These are phyloP conservation scores for Balaenoptera acutorostrata DNA, from an alignment of 2,113 vertebrate species.

Conservation along the genomic window DNA sequence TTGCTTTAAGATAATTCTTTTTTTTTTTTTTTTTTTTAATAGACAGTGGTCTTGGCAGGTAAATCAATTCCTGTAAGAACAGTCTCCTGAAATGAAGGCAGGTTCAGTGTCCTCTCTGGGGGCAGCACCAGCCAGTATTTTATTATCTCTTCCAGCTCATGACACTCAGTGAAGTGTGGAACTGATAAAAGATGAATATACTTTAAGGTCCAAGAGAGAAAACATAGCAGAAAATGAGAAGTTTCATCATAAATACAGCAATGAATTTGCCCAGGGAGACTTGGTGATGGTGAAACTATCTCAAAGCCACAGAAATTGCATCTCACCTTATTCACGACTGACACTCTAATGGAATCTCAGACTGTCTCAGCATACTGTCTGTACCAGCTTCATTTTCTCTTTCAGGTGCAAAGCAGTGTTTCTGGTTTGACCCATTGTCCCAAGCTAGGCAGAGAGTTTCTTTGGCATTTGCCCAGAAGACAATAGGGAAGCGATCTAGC, in stretches of 20 bases:
- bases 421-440: constrained; percentile 55
- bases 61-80: constrained; percentile 27
- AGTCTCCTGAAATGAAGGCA: constrained; percentile 46
- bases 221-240: constrained; percentile 60
- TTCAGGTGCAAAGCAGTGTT: constrained; percentile 44
- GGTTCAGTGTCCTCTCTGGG: constrained; percentile 2
- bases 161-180: constrained; percentile 41
- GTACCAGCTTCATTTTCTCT: constrained; percentile 48
- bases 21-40: background rate
- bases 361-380: background rate
- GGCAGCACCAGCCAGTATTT: constrained; percentile 35
- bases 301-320: background rate
- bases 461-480: constrained; percentile 61
- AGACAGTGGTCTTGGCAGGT: background rate
- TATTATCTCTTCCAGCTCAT: constrained; percentile 51
- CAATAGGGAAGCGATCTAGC: constrained; percentile 59
- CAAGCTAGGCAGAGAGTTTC: constrained; percentile 39
- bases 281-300: constrained; percentile 20
- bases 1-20: background rate
- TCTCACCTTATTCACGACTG: constrained; percentile 31
- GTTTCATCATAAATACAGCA: constrained; percentile 53
- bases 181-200: constrained; percentile 66
- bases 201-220: constrained; percentile 57
- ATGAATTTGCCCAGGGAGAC: constrained; percentile 17
- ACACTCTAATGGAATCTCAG: constrained; percentile 13